Base-by-base conservation (phyloP, 2,888 invertebrate genomes). In the Philhelius pedissequus region DNA sequence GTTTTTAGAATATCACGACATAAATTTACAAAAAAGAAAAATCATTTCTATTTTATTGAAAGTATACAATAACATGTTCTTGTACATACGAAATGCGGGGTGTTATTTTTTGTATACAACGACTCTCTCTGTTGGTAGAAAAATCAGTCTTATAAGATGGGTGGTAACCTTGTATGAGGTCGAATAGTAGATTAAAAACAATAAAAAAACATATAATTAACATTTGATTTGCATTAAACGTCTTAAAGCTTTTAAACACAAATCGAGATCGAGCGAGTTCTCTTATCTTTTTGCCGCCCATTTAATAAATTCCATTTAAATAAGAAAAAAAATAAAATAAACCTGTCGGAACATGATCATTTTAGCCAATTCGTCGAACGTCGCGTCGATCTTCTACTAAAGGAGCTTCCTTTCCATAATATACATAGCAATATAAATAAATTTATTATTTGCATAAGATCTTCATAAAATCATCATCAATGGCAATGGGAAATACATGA, bases 191-290 rank as follows among this genome's bases (percentile, higher is more conserved):
- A n/a, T n/a, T n/a, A 35, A 22, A 22, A 22, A 20, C 25, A 18
- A 9, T 13, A 15, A 15, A 38, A 70, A 43, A 58, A 58, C 32
- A 27, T 54, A 73, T 50, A 43, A 79, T 79, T 35, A 56, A 70
- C 48, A 79, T 79, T 74, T 43, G 69, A 70, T 79, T 64, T 40
- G 54, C 74, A 79, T 69, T 56, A 18, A 43, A 68, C 60, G 62
- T 62, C 69, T 40, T 79, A 83, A 83, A 79, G 83, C 83, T 83
- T 83, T 83, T 66, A 83, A 45, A 32, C 64, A 64, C 64, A 64
- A 45, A 48, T 22, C 35, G 50, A 50, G 22, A 32, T 22, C 40
- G 56, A 56, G 30, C 73, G 13, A 50, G 69, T 64, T 83, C 50
- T 74, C 74, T 83, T 83, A 83, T 83, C 74, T 68, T 30, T 52